phyloP scores from a whole-genome alignment of 1,140 invertebrate species.

The Lepidurus packardi region DNA sequence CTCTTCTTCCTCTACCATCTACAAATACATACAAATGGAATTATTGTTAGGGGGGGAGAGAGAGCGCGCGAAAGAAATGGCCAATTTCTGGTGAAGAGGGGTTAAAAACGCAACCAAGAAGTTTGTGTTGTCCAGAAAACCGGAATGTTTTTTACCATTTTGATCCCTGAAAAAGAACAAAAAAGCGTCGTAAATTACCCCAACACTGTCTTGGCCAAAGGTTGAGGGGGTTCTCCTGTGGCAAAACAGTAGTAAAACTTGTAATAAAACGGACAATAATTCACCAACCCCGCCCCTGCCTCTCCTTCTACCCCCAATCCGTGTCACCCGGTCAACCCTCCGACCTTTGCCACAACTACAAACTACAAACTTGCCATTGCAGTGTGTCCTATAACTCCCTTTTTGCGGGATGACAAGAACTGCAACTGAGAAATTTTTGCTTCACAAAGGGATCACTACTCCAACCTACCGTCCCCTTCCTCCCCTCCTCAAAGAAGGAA shows the following conservation, averaged over 20 bases:
- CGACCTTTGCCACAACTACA: background rate
- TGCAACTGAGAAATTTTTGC: no score
- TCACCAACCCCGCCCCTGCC: constrained; percentile 15
- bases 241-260: background rate
- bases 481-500: no score
- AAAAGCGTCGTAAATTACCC: constrained; percentile 6
- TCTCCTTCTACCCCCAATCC: background rate
- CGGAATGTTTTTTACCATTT: background rate
- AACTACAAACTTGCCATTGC: no score
- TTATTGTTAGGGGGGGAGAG: background rate
- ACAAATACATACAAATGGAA: constrained; percentile 5
- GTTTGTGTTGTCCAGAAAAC: background rate
- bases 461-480: no score
- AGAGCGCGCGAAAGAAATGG: background rate
- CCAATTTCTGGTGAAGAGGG: background rate
- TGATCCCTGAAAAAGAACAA: background rate
- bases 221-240: background rate
- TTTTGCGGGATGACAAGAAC: no score
- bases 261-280: background rate
- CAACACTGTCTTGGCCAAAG: background rate
- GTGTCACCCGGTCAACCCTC: background rate
- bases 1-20: background rate
- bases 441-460: no score
- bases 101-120: background rate
- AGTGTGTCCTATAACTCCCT: no score